Conservation (phyloP, 2,888 invertebrate genomes). For the Argyra leucocephala region DNA sequence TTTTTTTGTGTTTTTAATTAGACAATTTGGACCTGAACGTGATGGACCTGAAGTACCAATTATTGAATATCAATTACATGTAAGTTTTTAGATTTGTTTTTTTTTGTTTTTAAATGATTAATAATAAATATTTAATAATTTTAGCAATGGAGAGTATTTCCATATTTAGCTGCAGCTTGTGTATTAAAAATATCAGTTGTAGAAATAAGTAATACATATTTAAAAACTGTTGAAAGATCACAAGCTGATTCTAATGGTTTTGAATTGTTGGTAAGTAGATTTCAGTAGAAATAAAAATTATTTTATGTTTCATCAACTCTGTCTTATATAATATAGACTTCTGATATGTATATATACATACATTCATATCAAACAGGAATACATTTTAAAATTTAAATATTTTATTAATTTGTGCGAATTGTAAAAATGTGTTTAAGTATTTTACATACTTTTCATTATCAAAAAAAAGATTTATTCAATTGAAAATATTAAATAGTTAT, state of each 20-base stretch:
- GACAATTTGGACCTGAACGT: constrained; percentile 63
- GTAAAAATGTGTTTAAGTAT: too few relatives aligned
- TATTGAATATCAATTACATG: constrained; percentile 71
- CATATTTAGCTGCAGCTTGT: constrained; percentile 57
- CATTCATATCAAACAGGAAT: too few relatives aligned
- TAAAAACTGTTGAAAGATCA: constrained; percentile 59
- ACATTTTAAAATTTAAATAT: too few relatives aligned
- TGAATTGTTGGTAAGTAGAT: constrained; percentile 39
- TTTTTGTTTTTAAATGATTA: not conserved
- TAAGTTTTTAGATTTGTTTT: constrained; percentile 31
- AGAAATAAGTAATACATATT: constrained; percentile 55
- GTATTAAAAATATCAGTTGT: constrained; percentile 55
- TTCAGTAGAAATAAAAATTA: too few relatives aligned
- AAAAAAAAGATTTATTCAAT: too few relatives aligned
- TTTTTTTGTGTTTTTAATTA: not conserved
- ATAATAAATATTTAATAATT: constrained; percentile 21
- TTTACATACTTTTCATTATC: too few relatives aligned
- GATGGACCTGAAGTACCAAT: constrained; percentile 59
- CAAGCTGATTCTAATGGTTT: constrained; percentile 42
- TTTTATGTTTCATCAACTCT: too few relatives aligned
- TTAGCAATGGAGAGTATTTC: constrained; percentile 65
- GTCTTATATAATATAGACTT: too few relatives aligned
- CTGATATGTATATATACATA: too few relatives aligned
- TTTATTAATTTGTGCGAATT: too few relatives aligned
- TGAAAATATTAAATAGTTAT: too few relatives aligned